phyloP scores from a whole-genome alignment of 2,888 invertebrate genomes.

The Drosophila melanocephala region DNA sequence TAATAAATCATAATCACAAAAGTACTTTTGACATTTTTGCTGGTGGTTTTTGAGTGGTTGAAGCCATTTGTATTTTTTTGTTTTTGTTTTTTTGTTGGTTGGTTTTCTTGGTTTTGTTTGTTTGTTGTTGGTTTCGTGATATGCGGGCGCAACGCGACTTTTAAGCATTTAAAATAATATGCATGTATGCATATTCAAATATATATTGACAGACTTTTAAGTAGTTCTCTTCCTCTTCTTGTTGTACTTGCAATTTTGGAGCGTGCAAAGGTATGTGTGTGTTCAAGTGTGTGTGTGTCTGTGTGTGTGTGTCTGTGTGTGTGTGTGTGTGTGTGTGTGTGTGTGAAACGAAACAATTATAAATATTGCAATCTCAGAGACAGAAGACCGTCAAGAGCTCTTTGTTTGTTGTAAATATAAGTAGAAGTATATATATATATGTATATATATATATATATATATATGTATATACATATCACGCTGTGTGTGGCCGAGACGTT shows the following conservation, averaged over 20 bases:
- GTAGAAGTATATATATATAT: constrained; percentile 45
- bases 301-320: background rate
- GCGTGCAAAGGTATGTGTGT: constrained; percentile 51
- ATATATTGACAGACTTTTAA: constrained; percentile 67
- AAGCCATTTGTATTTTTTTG: constrained; percentile 23
- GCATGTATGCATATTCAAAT: constrained; percentile 48
- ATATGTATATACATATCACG: constrained; percentile 74
- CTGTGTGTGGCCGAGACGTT: constrained; percentile 67
- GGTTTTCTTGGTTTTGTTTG: constrained; percentile 24
- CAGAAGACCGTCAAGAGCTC: constrained; percentile 38
- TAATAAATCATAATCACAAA: constrained; percentile 14
- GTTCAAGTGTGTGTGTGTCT: constrained; percentile 11
- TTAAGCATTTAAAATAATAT: constrained; percentile 54
- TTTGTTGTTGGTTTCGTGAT: constrained; percentile 52
- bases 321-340: background rate
- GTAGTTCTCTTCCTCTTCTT: constrained; percentile 55
- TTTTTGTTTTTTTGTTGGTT: constrained; percentile 11
- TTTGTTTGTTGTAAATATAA: constrained; percentile 34
- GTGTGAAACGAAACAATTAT: constrained; percentile 28
- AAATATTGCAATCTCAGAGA: constrained; percentile 45
- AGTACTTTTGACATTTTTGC: constrained; percentile 10
- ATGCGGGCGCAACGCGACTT: constrained; percentile 73
- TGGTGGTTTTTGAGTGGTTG: constrained; percentile 50
- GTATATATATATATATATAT: constrained; percentile 59
- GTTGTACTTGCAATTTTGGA: constrained; percentile 74